Conservation (phyloP, 2,888 invertebrate genomes). For the Scaptomyza cyrtandrae region DNA sequence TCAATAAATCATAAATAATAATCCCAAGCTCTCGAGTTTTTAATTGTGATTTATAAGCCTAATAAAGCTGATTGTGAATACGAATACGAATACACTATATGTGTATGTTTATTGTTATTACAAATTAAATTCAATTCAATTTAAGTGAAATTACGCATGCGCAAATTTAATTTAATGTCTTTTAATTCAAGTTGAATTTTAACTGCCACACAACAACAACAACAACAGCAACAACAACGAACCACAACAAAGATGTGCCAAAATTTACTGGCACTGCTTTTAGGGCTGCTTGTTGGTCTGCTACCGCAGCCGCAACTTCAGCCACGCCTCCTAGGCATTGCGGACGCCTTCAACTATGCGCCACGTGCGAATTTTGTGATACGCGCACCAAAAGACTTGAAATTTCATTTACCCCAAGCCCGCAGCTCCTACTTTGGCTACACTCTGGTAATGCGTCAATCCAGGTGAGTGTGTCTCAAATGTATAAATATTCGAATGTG, state of each 20-base stretch:
- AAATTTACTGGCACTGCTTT: background rate
- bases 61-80: slow-evolving; percentile 22
- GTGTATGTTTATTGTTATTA: slow-evolving; percentile 14
- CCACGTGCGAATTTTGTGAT: slow-evolving; percentile 79
- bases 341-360: slow-evolving; percentile 79
- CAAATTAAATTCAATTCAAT: slow-evolving; percentile 44
- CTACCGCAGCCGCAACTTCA: slow-evolving; percentile 13
- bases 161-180: slow-evolving; percentile 55
- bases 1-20: slow-evolving; percentile 50
- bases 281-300: background rate
- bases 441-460: slow-evolving; percentile 76
- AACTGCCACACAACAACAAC: slow-evolving; percentile 17
- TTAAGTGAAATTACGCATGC: slow-evolving; percentile 60
- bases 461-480: slow-evolving; percentile 76
- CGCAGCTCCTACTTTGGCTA: slow-evolving; percentile 84
- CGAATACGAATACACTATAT: background rate
- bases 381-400: slow-evolving; percentile 66
- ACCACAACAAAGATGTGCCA: slow-evolving; percentile 34
- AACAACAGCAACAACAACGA: background rate
- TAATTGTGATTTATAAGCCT: slow-evolving; percentile 73
- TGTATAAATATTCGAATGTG: background rate
- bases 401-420: slow-evolving; percentile 68
- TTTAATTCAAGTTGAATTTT: slow-evolving; percentile 45
- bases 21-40: slow-evolving; percentile 27
- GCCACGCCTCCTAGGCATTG: slow-evolving; percentile 17